These are phyloP conservation scores for Zootoca vivipara DNA, from an alignment of 2,113 vertebrate genomes.

Conservation along the genomic window DNA sequence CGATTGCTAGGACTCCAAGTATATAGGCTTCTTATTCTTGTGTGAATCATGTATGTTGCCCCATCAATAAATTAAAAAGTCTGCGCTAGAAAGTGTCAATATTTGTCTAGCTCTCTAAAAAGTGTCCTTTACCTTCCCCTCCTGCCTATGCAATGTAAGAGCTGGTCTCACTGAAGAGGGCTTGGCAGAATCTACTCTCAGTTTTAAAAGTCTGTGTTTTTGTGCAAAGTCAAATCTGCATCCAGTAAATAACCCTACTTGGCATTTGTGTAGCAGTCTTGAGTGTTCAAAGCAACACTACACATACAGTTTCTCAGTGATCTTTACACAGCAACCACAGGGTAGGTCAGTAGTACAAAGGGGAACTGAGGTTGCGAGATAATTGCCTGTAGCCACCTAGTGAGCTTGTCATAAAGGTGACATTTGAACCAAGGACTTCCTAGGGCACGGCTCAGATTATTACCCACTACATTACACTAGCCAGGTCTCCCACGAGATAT, in stretches of 20 bases:
- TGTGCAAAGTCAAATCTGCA: neutral
- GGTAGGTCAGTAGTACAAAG: neutral
- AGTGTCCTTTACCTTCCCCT: neutral
- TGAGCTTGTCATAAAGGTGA: neutral
- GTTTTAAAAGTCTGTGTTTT: neutral
- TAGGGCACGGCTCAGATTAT: neutral
- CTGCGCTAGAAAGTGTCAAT: neutral
- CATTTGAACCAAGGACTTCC: neutral
- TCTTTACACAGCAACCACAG: neutral
- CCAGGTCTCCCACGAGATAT: neutral
- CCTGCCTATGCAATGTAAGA: neutral
- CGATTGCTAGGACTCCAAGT: neutral
- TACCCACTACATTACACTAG: neutral
- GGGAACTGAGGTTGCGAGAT: neutral
- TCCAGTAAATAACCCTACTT: neutral
- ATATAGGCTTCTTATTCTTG: neutral
- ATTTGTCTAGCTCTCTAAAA: neutral
- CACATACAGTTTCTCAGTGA: neutral
- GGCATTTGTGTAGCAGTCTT: neutral
- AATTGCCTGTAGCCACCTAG: neutral
- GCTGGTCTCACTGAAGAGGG: neutral
- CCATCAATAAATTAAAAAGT: neutral
- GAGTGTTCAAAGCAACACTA: neutral
- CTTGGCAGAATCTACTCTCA: neutral
- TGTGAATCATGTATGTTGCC: neutral